Base-by-base conservation (phyloP, 2,888 invertebrate genomes). In the Trissolcus brochymenae region DNA sequence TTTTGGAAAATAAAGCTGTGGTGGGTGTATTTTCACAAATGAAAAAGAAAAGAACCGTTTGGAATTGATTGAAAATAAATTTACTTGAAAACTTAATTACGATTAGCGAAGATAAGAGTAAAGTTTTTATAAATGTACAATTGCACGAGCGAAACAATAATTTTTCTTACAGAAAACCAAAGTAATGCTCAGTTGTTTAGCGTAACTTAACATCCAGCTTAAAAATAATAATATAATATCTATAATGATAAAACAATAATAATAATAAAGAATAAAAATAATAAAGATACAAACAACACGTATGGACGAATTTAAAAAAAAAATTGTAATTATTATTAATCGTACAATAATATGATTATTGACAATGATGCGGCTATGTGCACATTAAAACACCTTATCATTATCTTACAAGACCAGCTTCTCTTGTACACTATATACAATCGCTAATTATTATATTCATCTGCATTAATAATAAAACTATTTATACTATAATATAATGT, bases 361-460 rank as follows among this genome's bases (percentile, higher is more conserved):
- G 89, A 89, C 89, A 89, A 88, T 88, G 87, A 88, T 87, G 88
- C 87, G 88, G 87, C 90, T 91, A 91, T 90, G 90, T 90, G 90
- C 91, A 91, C 90, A 91, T 90, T 91, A 91, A 90, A 91, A 91
- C 90, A 90, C 90, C 90, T 88, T 89, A 88, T 86, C 85, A 90
- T 89, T 90, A 90, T 90, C 90, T 90, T 90, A 90, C 90, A 90
- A 89, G 90, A 90, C 88, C 90, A 89, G 89, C 90, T 89, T 90
- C 87, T 88, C 88, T 89, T 90, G 86, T 89, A 89, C 89, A 90
- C 85, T 88, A 89, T 89, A 84, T 89, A 88, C 88, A 89, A 84
- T 87, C 87, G 86, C 87, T 88, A 88, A 87, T 88, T 87, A 87
- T 87, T 84, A 83, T 82, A 66, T 73, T 66, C 73, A 73, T 82